phyloP scores from a whole-genome alignment of 1,140 invertebrate species.

The Dinoponera quadriceps region DNA sequence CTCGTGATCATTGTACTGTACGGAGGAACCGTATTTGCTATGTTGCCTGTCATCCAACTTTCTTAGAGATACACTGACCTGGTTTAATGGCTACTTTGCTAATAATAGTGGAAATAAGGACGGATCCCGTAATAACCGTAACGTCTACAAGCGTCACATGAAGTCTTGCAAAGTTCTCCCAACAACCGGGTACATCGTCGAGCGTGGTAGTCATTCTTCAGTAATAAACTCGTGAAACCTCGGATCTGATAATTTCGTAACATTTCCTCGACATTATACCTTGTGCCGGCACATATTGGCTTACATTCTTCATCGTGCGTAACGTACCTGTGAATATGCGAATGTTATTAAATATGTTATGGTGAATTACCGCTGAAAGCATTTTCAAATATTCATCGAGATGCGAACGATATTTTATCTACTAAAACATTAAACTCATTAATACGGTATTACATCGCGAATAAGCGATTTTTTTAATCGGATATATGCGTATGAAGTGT shows the following conservation, averaged over 20 bases:
- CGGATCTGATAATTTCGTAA: background rate
- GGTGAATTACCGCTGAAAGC: constrained; percentile 5
- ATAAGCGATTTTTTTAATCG: constrained; percentile 12
- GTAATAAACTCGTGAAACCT: background rate
- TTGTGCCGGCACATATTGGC: background rate
- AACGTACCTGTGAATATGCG: background rate
- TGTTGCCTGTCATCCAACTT: constrained; percentile 22
- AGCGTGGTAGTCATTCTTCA: background rate
- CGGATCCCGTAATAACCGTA: background rate
- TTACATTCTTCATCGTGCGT: background rate
- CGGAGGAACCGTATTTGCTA: constrained; percentile 21
- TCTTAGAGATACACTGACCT: constrained; percentile 14
- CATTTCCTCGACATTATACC: background rate
- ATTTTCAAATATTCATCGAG: constrained; percentile 2
- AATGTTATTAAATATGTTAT: constrained; percentile 3
- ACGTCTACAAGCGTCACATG: background rate
- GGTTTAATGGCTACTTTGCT: background rate
- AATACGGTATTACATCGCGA: background rate
- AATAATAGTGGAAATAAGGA: background rate
- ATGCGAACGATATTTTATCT: background rate
- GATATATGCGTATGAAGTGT: background rate
- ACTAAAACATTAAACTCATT: constrained; percentile 6
- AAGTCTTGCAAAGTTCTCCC: background rate
- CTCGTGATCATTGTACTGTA: constrained; percentile 11
- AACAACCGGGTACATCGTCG: background rate